Evolutionary conservation across 1,140 invertebrate species (phyloP).

Genomic region (Papilio xuthus): DNA sequence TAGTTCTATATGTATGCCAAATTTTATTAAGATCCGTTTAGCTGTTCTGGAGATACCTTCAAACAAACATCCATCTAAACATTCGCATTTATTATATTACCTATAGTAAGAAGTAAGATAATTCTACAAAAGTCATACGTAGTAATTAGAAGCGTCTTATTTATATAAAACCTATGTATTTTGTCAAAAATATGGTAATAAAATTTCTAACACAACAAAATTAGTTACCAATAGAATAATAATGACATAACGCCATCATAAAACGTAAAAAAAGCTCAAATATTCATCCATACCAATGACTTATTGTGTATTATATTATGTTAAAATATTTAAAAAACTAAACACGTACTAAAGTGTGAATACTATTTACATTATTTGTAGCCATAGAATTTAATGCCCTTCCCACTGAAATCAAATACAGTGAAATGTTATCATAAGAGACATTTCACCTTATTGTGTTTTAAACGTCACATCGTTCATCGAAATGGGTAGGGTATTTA

Average conservation of each 20-base stretch:
- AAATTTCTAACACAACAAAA: background rate
- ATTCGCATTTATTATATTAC: too few relatives aligned
- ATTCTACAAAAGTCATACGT: too few relatives aligned
- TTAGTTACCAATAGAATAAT: background rate
- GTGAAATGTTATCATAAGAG: background rate
- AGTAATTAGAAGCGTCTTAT: too few relatives aligned
- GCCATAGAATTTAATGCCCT: background rate
- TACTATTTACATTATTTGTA: background rate
- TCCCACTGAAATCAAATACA: background rate
- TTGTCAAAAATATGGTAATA: too few relatives aligned
- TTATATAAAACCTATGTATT: too few relatives aligned
- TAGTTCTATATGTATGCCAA: too few relatives aligned
- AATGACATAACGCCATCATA: background rate
- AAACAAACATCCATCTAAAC: too few relatives aligned
- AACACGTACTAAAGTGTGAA: background rate
- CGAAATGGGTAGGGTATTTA: background rate
- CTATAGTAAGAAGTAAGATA: too few relatives aligned
- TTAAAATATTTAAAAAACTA: slow-evolving; percentile 1
- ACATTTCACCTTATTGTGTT: background rate
- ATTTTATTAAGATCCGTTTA: too few relatives aligned
- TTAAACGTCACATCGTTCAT: background rate
- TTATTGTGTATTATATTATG: background rate
- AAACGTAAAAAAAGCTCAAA: background rate
- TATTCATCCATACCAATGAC: background rate
- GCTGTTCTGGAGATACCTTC: too few relatives aligned